phyloP scores from a whole-genome alignment of 2,888 invertebrate genomes.

The Buathra laborator region DNA sequence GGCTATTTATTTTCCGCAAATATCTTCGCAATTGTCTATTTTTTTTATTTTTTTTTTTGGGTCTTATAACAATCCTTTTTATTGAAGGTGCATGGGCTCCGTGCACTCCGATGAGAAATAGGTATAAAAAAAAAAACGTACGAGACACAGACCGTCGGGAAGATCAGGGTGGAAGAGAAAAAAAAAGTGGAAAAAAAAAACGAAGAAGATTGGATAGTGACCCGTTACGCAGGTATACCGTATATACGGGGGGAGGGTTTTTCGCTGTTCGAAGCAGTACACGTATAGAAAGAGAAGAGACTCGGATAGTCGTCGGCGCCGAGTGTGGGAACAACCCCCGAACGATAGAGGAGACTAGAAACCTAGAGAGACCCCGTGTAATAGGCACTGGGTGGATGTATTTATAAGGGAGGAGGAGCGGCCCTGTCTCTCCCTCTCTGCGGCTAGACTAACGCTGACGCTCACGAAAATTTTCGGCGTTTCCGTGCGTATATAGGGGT shows the following conservation, averaged over 20 bases:
- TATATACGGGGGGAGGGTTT: conserved; percentile 52
- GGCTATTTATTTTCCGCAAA: conserved; percentile 42
- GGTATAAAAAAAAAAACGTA: conserved; percentile 4
- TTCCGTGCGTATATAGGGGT: not conserved
- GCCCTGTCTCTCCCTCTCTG: conserved; percentile 4
- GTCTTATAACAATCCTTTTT: conserved; percentile 57
- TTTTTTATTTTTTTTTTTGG: not conserved
- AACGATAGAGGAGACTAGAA: conserved; percentile 15
- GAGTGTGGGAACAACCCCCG: conserved; percentile 69
- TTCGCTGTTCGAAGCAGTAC: conserved; percentile 62
- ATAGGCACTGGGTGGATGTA: conserved; percentile 48
- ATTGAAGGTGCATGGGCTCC: not conserved
- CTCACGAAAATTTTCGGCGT: conserved; percentile 45
- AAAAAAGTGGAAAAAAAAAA: conserved; percentile 25
- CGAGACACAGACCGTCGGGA: conserved; percentile 12
- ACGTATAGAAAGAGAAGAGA: conserved; percentile 22
- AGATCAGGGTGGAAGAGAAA: conserved; percentile 43
- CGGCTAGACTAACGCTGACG: conserved; percentile 58
- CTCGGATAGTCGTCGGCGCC: conserved; percentile 54
- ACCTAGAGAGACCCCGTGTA: conserved; percentile 29
- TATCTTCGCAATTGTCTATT: not conserved
- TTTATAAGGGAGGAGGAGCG: conserved; percentile 59
- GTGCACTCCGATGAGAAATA: conserved; percentile 14
- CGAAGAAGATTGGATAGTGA: conserved; percentile 58
- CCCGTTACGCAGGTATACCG: conserved; percentile 65